These are phyloP conservation scores for Aphaenogaster rudis DNA, from an alignment of 1,140 invertebrate species.

Conservation along the genomic window DNA sequence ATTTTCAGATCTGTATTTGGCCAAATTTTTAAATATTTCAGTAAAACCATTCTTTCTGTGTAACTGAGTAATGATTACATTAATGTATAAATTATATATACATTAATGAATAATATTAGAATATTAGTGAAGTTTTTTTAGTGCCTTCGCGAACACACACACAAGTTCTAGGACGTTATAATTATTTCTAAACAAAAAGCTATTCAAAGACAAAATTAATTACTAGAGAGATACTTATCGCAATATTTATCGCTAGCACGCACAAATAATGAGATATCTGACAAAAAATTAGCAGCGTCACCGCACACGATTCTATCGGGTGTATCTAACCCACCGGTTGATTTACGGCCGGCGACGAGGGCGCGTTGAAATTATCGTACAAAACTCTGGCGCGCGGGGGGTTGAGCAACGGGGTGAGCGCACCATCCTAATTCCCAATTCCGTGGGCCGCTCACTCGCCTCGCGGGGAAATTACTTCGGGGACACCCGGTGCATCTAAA, in stretches of 20 bases:
- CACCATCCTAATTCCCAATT: slow-evolving; percentile 59
- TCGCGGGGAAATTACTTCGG: slow-evolving; percentile 54
- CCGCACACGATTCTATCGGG: slow-evolving; percentile 25
- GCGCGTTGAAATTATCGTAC: slow-evolving; percentile 56
- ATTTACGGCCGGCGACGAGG: slow-evolving; percentile 47
- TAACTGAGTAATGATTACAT: background rate
- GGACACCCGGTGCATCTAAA: slow-evolving; percentile 79
- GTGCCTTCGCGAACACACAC: background rate
- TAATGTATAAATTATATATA: slow-evolving; percentile 2
- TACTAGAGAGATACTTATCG: background rate
- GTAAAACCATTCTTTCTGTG: no score
- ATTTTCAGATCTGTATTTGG: no score
- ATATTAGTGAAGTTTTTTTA: background rate
- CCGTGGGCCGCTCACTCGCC: slow-evolving; percentile 27
- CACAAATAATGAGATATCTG: background rate
- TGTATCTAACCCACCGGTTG: slow-evolving; percentile 17
- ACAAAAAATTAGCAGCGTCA: slow-evolving; percentile 36
- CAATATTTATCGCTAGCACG: background rate
- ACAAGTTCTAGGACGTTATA: background rate
- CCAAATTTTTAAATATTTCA: no score
- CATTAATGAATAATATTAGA: background rate
- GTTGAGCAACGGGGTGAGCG: background rate
- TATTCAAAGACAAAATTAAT: background rate
- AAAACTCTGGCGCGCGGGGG: slow-evolving; percentile 2
- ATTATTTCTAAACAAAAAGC: background rate